Evolutionary conservation across 1,140 invertebrate genomes (phyloP), one percentile per base, ranked within the genome.

Genomic region (Rhizoglyphus robini): DNA sequence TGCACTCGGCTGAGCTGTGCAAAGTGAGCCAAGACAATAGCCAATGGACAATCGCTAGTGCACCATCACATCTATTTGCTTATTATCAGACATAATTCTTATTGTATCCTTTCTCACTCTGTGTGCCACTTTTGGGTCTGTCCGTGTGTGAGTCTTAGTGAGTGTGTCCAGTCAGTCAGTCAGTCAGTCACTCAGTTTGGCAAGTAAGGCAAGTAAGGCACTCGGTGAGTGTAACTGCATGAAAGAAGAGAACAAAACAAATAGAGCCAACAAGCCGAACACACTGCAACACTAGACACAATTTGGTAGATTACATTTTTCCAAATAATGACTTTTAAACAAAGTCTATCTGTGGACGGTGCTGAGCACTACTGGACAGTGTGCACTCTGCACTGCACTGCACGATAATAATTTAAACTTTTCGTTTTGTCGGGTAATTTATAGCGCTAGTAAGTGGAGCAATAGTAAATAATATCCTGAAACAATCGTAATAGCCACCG

Each of bases 21-120:
- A n/a, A n/a, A n/a, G n/a, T n/a, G n/a, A n/a, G n/a, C n/a, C n/a
- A n/a, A n/a, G n/a, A n/a, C n/a, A n/a, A n/a, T n/a, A n/a, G n/a
- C n/a, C n/a, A n/a, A n/a, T n/a, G n/a, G n/a, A n/a, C n/a, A n/a
- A n/a, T n/a, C n/a, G n/a, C n/a, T n/a, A n/a, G n/a, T n/a, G n/a
- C n/a, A n/a, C n/a, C n/a, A n/a, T n/a, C n/a, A 41, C 8, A 11
- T 54, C 51, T 20, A 54, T 54, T 54, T 54, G 51, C 51, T 54
- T 54, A 46, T 46, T 46, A 54, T 54, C 51, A 54, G 31, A 54
- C 51, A 54, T 54, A 54, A 54, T 54, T 54, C 51, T 54, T 54
- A 54, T 41, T 41, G n/a, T n/a, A n/a, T n/a, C n/a, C 23, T 8
- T 54, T 5, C 20, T 54, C 20, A 54, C 20, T 54, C 51, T 54